Percentiles rank a stretch among this genome's conserved stretches.
Conservation (phyloP, 2,888 invertebrate genomes). For the Drosophila tripunctata region DNA sequence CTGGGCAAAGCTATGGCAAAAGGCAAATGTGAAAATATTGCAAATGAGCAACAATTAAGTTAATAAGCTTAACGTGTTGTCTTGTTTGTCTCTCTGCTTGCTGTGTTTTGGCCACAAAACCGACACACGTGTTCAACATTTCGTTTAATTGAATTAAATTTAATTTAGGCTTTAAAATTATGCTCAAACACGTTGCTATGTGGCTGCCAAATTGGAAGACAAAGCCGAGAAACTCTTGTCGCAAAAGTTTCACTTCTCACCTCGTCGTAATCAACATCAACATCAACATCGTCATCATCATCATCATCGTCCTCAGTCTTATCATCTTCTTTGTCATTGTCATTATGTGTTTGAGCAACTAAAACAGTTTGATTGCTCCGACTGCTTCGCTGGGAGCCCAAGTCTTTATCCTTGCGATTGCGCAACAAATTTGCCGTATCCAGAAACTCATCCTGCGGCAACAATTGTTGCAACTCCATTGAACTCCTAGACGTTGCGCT, state of each 20-base stretch:
- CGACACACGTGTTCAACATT: conserved; percentile 34
- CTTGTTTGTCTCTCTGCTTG: neutral
- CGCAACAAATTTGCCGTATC: conserved; percentile 38
- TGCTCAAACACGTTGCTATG: conserved; percentile 49
- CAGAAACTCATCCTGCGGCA: conserved; percentile 7
- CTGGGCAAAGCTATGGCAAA: neutral
- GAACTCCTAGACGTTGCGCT: neutral
- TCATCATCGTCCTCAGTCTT: neutral
- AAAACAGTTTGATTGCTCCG: conserved; percentile 14
- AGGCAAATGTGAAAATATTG: conserved; percentile 38
- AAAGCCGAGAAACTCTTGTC: neutral
- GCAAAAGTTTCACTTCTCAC: conserved; percentile 8
- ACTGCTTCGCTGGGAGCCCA: neutral
- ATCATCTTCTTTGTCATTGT: neutral
- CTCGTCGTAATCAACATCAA: neutral
- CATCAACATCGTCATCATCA: neutral
- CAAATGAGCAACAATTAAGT: conserved; percentile 62
- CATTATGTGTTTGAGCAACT: neutral
- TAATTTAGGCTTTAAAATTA: conserved; percentile 56
- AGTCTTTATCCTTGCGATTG: conserved; percentile 41
- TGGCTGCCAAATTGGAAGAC: conserved; percentile 10
- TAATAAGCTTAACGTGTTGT: conserved; percentile 43
- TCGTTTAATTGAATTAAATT: conserved; percentile 16
- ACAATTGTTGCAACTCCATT: conserved; percentile 9
- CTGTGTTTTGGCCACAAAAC: conserved; percentile 4